Percentiles rank a stretch among this genome's conserved stretches.
These are phyloP conservation scores for Pantherophis guttatus DNA, from an alignment of 2,113 vertebrate species.

Conservation along the genomic window DNA sequence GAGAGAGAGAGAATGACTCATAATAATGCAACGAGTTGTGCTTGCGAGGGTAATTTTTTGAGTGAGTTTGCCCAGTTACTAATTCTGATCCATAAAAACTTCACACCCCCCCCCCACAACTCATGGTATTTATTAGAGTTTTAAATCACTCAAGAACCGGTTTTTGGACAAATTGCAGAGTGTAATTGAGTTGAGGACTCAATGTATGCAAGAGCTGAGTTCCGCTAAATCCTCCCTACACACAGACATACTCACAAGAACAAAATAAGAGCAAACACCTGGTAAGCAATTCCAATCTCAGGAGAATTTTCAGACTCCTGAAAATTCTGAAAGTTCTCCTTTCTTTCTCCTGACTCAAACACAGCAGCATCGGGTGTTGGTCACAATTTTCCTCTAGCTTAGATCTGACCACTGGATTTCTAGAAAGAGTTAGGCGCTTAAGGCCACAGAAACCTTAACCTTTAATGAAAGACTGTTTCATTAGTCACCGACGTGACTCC, in stretches of 20 bases:
- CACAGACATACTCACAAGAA: not conserved
- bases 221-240: not conserved
- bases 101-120: accelerated
- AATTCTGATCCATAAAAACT: not conserved
- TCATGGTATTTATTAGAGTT: not conserved
- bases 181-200: not conserved
- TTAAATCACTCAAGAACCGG: not conserved
- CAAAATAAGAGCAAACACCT: not conserved
- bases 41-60: not conserved
- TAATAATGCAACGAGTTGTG: not conserved
- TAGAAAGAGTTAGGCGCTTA: not conserved
- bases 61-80: not conserved
- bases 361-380: not conserved
- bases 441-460: not conserved
- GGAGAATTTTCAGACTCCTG: not conserved
- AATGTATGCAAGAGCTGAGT: not conserved
- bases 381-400: not conserved
- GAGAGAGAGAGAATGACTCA: not conserved
- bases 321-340: not conserved
- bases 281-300: not conserved
- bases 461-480: not conserved
- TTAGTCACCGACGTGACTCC: not conserved
- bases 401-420: not conserved
- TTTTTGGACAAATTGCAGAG: not conserved
- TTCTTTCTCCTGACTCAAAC: not conserved